Evolutionary conservation across 1,140 invertebrate species (phyloP), one percentile per base, ranked within the genome.

Genomic region (Heterodera carotae): DNA sequence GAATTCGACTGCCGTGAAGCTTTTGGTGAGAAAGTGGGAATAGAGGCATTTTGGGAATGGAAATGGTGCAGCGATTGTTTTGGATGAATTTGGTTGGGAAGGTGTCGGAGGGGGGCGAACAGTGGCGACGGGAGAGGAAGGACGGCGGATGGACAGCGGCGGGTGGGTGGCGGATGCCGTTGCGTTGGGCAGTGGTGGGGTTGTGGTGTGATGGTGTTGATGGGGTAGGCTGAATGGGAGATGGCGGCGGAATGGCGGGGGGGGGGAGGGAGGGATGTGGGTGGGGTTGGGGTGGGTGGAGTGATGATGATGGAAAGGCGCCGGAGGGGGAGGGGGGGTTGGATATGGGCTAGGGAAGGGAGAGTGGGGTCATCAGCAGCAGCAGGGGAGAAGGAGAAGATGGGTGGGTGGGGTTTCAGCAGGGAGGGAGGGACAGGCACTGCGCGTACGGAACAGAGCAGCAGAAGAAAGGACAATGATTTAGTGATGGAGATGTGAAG

Each of bases 1-100:
- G 56, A 72, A 34, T 64, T 8, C 22, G 33, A 15, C 43, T 74
- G 43, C 59, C 27, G 36, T 62, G 33, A 59, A 31, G 43, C 29
- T 43, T 59, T 62, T 25, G 71, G 36, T 34, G 10, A 6, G 22
- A 56, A 70, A 43, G 15, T n/a, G 12, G 69, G 6, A 70, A 56
- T 39, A 43, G 69, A 18, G 18, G 69, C 31, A 53, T 53, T 43
- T 43, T 56, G 67, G 3, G n/a, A 48, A 71, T 68, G 5, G 5
- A 3, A 33, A 31, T n/a, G 33, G 27, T 69, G 36, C 43, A 34
- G 43, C 29, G 56, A 39, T 34, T 34, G 56, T 71, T 71, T 71
- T 71, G 69, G 18, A 39, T 69, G 34, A 69, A 69, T 48, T 69
- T n/a, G n/a, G 68, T 29, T 29, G 48, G 48, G 67, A 48, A 29